A percentile compares a stretch with the other conserved stretches of the same genome.
Conservation (phyloP, 2,113 vertebrate species). For the Deroptyus accipitrinus region DNA sequence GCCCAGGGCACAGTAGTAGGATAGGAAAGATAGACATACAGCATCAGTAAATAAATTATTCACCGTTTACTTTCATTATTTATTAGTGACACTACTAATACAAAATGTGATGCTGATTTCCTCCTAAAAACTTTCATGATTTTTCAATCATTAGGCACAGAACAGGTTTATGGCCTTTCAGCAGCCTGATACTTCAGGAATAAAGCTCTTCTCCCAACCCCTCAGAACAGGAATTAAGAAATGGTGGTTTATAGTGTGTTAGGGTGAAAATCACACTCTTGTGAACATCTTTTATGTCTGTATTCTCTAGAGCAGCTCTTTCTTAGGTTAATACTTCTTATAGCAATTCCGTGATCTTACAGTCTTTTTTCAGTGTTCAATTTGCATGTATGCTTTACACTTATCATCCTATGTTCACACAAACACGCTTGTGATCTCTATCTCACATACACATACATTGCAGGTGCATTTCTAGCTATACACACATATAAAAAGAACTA, state of each 20-base stretch:
- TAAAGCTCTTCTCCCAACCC: not conserved
- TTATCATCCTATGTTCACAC: not conserved
- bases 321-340: not conserved
- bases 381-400: not conserved
- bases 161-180: not conserved
- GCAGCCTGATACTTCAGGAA: not conserved
- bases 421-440: rapidly evolving
- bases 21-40: not conserved
- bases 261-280: not conserved
- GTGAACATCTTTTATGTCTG: not conserved
- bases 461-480: not conserved
- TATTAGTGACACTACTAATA: not conserved
- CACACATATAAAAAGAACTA: not conserved
- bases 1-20: rapidly evolving
- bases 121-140: not conserved
- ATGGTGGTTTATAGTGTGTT: not conserved
- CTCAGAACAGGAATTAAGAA: not conserved
- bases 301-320: not conserved
- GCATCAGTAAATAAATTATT: not conserved
- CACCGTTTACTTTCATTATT: not conserved
- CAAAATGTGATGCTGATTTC: not conserved
- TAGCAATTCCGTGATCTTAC: not conserved
- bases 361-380: not conserved
- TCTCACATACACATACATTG: not conserved
- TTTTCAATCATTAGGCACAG: not conserved